These are phyloP conservation scores for Carollia perspicillata DNA, from an alignment of 2,113 vertebrate genomes.

Conservation along the genomic window DNA sequence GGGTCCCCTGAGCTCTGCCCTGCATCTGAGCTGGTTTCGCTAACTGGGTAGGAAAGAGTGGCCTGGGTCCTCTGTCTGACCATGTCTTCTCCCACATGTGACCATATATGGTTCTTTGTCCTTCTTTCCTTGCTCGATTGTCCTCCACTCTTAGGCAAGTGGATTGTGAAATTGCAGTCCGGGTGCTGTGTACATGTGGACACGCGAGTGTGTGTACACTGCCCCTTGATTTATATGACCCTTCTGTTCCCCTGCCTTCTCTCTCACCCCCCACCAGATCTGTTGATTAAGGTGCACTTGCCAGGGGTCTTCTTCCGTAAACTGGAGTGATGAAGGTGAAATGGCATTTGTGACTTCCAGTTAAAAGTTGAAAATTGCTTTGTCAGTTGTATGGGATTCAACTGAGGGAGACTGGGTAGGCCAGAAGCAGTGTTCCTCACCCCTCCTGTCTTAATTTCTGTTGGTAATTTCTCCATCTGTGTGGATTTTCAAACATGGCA, in stretches of 20 bases:
- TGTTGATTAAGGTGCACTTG: neutral
- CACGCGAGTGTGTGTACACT: too few relatives aligned
- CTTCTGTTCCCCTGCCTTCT: neutral
- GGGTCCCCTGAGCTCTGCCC: neutral
- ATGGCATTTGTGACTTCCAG: neutral
- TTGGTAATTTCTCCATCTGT: neutral
- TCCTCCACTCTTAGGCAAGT: neutral
- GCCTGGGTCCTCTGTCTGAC: neutral
- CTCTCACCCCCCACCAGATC: neutral
- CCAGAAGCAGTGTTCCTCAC: neutral
- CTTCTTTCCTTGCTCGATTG: neutral
- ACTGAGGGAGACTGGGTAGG: neutral
- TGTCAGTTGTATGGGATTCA: neutral
- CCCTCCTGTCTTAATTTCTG: neutral
- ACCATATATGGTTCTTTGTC: neutral
- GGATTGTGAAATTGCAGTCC: neutral
- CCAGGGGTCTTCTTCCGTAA: neutral
- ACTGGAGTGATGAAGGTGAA: neutral
- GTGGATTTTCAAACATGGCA: neutral
- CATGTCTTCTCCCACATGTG: accelerated
- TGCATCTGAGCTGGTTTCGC: neutral
- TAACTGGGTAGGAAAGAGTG: neutral
- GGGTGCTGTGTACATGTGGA: neutral
- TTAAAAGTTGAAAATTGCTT: neutral
- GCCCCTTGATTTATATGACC: neutral